Percentiles rank a stretch among this genome's conserved stretches.
These are phyloP conservation scores for Typhlomys cinereus DNA, from an alignment of 2,113 vertebrate genomes.

Conservation along the genomic window DNA sequence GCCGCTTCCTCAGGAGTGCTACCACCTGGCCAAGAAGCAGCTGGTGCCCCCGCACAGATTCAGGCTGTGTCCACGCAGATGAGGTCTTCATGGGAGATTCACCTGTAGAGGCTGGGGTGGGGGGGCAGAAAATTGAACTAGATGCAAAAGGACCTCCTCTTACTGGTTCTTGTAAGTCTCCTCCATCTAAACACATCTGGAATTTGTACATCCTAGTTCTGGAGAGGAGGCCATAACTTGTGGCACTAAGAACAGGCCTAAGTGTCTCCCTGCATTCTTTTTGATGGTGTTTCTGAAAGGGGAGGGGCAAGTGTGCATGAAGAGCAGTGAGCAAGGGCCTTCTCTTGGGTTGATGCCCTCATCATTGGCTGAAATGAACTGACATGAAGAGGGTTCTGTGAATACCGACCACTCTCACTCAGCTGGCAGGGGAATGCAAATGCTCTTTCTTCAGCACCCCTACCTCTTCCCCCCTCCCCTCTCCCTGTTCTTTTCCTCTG, in stretches of 20 bases:
- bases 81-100: accelerated
- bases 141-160: no score
- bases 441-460: background rate
- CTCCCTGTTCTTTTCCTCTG: background rate
- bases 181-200: no score
- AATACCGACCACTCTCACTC: accelerated
- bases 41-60: accelerated
- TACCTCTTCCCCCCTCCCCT: no score
- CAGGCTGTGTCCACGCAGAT: accelerated
- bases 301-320: accelerated
- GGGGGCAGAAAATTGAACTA: accelerated
- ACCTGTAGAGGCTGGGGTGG: constrained; percentile 42
- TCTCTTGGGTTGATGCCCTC: accelerated
- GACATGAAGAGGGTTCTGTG: accelerated
- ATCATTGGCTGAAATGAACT: background rate
- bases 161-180: background rate
- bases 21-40: constrained; percentile 67
- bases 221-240: accelerated
- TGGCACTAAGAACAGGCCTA: accelerated
- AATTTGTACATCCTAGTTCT: accelerated
- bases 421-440: accelerated
- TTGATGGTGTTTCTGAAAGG: background rate
- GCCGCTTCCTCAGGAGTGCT: constrained; percentile 78
- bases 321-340: no score
- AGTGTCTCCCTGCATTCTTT: accelerated